Evolutionary conservation across 2,888 invertebrate genomes (phyloP), one percentile per base, ranked within the genome.

Genomic region (Nymphalis polychloros): DNA sequence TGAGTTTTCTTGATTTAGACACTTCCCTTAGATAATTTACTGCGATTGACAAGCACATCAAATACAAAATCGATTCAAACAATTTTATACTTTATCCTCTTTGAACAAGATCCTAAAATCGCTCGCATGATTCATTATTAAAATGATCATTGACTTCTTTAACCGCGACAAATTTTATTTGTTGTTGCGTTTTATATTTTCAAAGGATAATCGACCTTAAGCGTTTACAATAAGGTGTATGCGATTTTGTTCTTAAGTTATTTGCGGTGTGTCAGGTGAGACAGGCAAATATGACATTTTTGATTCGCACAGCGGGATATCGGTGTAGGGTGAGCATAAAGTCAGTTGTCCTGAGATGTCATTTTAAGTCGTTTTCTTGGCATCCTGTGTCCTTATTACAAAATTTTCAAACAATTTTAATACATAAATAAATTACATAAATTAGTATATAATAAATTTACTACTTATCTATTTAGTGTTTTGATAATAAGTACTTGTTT

Each of bases 231-330:
- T 41, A 57, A 35, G 57, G 41, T 41, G 41, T 41, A 57, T 41
- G 20, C 13, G 13, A 6, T 57, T 57, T 35, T 35, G 31, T 19
- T 41, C 8, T 2, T 4, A 19, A 41, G 41, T 3, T 35, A 20
- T 27, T 1, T 57, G 8, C 20, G 20, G 5, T 41, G 20, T 41
- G 35, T 8, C 35, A 31, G 31, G 71, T 69, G 27, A 61, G 63
- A 69, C 61, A 49, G 47, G 65, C 57, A 67, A 67, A 69, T 57
- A 72, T 66, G 65, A 64, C 65, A 73, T 73, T 71, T 73, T 73
- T 73, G 73, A 73, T 73, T 73, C 64, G 59, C 73, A 19, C 70
- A 46, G 66, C 60, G 59, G 74, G 71, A 66, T 66, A 20, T 1
- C 41, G 23, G 1, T 10, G 31, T 52, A 72, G 79, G 59, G 73